Evolutionary conservation across 2,888 invertebrate genomes (phyloP), one percentile per base, ranked within the genome.

Genomic region (Hypomecis punctinalis): DNA sequence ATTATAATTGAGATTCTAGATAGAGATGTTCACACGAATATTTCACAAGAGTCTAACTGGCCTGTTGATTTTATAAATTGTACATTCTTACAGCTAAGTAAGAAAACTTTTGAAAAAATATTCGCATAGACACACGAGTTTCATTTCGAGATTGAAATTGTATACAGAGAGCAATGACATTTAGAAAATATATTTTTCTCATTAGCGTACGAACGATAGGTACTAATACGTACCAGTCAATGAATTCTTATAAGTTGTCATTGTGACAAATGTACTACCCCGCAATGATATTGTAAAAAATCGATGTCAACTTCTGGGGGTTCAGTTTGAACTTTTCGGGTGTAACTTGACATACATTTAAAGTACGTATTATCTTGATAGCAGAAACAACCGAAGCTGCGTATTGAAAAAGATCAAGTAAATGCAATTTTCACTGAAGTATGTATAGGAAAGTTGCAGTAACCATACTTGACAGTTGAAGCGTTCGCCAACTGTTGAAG

Each of bases 91-190:
- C 6, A 23, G 47, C 9, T 54, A 10, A 7, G 11, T 54, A 10
- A 7, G 11, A n/a, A 56, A 47, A 23, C 73, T 67, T 72, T 78
- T 69, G 73, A 59, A 69, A 23, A 76, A 79, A 79, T 63, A 75
- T 68, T 71, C 75, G 67, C 60, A 7, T 63, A 60, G 68, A 76
- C 74, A 76, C 68, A 67, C 52, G 64, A 55, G 55, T 13, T 54
- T 67, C 55, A 49, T 61, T 39, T 52, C 53, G 68, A 61, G 67
- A 67, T 67, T 59, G 43, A 65, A 71, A 65, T 70, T 61, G 66
- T 63, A 59, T 58, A 63, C 67, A 59, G 56, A 68, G 68, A 68
- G 61, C 68, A 59, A 67, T 66, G 66, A 66, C 10, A 36, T 63
- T 52, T 69, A 57, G 52, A 59, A 66, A 61, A 65, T 63, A 65